These are phyloP conservation scores for Momotus momota DNA, from an alignment of 2,797 vertebrate genomes.

Conservation along the genomic window DNA sequence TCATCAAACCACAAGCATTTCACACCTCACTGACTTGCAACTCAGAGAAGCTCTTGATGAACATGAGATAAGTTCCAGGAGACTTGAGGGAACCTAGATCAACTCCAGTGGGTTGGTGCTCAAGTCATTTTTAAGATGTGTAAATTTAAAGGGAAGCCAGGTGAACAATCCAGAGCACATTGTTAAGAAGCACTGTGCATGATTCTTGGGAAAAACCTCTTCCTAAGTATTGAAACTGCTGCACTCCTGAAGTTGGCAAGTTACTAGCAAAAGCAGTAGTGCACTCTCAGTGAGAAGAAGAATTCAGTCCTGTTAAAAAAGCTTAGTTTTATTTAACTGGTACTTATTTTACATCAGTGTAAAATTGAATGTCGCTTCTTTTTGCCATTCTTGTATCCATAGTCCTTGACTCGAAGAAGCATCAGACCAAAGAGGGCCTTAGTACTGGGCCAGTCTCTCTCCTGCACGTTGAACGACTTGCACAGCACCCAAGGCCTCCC, in stretches of 20 bases:
- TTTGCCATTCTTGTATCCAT: background rate
- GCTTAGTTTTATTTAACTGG: background rate
- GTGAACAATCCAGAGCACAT: background rate
- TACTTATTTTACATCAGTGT: background rate
- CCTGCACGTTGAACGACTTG: background rate
- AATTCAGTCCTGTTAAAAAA: background rate
- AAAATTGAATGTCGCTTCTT: background rate
- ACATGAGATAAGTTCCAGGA: slow-evolving; percentile 62
- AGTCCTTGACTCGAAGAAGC: background rate
- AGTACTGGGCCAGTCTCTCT: background rate
- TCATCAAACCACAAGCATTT: slow-evolving; percentile 72
- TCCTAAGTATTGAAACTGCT: background rate
- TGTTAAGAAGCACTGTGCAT: background rate
- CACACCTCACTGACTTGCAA: slow-evolving; percentile 74
- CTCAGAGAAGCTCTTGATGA: slow-evolving; percentile 70
- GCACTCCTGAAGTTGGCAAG: background rate
- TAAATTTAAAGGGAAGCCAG: slow-evolving; percentile 64
- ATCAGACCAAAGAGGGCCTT: background rate
- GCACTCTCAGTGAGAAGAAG: background rate
- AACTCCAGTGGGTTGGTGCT: slow-evolving; percentile 55
- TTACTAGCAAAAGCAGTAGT: background rate
- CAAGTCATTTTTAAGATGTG: slow-evolving; percentile 61
- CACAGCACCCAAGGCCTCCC: background rate
- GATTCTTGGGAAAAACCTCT: slow-evolving; percentile 10
- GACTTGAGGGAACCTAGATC: slow-evolving; percentile 67